Evolutionary conservation across 1,140 invertebrate genomes (phyloP), one percentile per base, ranked within the genome.

Genomic region (Drosophila sechellia): DNA sequence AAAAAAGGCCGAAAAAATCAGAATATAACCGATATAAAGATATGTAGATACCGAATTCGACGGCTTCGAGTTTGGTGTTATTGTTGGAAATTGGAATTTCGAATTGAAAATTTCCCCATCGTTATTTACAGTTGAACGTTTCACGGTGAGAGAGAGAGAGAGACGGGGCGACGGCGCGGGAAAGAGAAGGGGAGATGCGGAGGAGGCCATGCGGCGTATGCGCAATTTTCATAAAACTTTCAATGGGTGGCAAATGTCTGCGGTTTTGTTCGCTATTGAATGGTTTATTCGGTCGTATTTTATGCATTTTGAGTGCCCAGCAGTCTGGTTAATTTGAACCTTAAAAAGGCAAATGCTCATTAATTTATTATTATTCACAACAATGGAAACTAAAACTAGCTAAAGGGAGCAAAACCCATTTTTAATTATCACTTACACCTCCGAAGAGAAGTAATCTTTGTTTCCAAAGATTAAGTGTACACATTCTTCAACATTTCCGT

Each of bases 41-140:
- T 57, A 56, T 15, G 39, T 43, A 60, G 42, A 60, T 65, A 65
- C 65, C 54, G 49, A 68, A 55, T 46, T 45, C 46, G 64, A 54
- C 53, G 20, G 46, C 35, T 60, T 12, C 17, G 27, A 48, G 42
- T 35, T 63, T 39, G 42, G 49, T 63, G 57, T 60, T 74, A 73
- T 74, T 74, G 69, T 74, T 74, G 49, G 50, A 63, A 74, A 72
- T 72, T 72, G 71, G 50, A 74, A 74, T 73, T 61, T 73, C 50
- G 66, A 70, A 70, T 70, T 70, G 66, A 70, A 46, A 69, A 69
- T 70, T 55, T 70, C 34, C 66, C 66, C 64, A 25, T n/a, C 64
- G 40, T 74, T 74, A 74, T 74, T 74, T 74, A 74, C 70, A 74
- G 71, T 74, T 74, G 70, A 72, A 42, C 69, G 69, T 61, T 61